Evolutionary conservation across 2,888 invertebrate genomes (phyloP).

Genomic region (Nemurella pictetii): DNA sequence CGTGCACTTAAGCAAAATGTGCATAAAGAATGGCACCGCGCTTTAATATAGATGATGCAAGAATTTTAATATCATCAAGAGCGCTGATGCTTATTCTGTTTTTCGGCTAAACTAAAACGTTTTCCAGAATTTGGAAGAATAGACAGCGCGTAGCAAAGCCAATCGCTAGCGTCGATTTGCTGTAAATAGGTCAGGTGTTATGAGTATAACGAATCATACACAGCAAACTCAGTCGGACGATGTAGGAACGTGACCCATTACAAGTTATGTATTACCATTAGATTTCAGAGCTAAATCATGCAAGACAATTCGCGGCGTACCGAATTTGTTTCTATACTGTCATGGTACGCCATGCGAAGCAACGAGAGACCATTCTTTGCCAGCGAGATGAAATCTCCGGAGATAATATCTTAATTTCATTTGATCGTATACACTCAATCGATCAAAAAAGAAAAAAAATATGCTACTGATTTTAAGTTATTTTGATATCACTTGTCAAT

Average conservation of each 20-base stretch:
- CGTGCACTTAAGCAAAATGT: too few species aligned
- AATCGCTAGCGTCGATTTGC: neutral
- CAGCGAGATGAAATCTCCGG: neutral
- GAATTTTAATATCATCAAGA: neutral
- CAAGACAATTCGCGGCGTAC: constrained; percentile 3
- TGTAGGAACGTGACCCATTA: neutral
- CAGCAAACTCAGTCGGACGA: neutral
- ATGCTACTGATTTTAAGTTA: neutral
- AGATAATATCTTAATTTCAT: constrained; percentile 12
- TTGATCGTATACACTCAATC: neutral
- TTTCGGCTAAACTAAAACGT: neutral
- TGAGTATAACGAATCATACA: neutral
- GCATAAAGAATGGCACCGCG: neutral
- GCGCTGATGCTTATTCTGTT: neutral
- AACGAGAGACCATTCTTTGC: neutral
- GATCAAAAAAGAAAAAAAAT: neutral
- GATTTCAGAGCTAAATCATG: constrained; percentile 4
- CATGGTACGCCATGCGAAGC: neutral
- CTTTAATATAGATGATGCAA: neutral
- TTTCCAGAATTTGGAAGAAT: neutral
- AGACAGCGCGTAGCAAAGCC: neutral
- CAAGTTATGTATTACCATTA: neutral
- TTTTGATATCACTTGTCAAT: neutral
- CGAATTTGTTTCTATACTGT: constrained; percentile 1
- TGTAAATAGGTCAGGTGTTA: neutral